Evolutionary conservation across 2,888 invertebrate genomes (phyloP).

Genomic region (Clistopyga incitator): DNA sequence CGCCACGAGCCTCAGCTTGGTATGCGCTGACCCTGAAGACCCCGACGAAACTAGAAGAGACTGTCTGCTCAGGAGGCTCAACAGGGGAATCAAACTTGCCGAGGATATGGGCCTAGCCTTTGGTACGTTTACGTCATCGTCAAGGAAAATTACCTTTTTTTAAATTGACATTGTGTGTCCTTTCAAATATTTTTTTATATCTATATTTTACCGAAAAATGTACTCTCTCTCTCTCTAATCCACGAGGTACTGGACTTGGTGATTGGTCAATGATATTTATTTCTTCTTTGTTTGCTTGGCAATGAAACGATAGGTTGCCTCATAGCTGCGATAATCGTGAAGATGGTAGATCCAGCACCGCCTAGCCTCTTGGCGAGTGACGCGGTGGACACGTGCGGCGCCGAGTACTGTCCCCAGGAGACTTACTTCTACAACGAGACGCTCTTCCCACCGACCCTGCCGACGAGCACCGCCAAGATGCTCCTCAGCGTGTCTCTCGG

Average conservation of each 20-base stretch:
- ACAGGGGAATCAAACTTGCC: constrained; percentile 80
- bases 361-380: constrained; percentile 70
- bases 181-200: no score
- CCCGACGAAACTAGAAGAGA: constrained; percentile 81
- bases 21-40: constrained; percentile 81
- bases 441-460: constrained; percentile 73
- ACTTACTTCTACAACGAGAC: constrained; percentile 77
- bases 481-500: constrained; percentile 80
- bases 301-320: constrained; percentile 75
- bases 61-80: constrained; percentile 80
- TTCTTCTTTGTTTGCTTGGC: constrained; percentile 20
- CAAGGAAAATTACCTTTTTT: neutral
- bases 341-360: constrained; percentile 74
- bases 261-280: neutral
- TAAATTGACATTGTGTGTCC: no score
- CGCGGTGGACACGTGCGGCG: constrained; percentile 78
- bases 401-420: constrained; percentile 80
- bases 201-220: no score
- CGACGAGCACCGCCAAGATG: constrained; percentile 75
- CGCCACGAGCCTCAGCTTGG: constrained; percentile 79
- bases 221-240: no score
- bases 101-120: constrained; percentile 82
- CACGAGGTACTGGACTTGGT: neutral
- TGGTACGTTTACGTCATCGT: constrained; percentile 68
- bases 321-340: constrained; percentile 78